Evolutionary conservation across 1,140 invertebrate genomes (phyloP).

Genomic region (Asobara japonica): DNA sequence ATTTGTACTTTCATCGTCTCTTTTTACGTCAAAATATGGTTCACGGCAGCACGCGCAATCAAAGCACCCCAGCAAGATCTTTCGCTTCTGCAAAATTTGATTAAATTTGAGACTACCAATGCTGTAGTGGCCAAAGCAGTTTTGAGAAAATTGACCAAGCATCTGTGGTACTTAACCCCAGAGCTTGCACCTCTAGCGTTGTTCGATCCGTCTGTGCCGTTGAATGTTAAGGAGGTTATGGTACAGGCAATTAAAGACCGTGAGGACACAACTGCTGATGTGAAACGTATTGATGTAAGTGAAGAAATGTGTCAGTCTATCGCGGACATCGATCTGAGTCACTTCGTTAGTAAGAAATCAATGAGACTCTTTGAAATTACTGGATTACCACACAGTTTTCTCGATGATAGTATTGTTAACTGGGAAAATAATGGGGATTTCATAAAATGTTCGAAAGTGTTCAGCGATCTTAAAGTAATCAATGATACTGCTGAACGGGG

Average conservation of each 20-base stretch:
- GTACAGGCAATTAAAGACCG: conserved; percentile 17
- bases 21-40: conserved; percentile 46
- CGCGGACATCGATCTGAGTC: neutral
- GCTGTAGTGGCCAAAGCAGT: conserved; percentile 30
- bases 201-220: conserved; percentile 33
- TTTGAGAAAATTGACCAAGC: conserved; percentile 35
- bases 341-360: conserved; percentile 30
- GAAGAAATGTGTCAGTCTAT: neutral
- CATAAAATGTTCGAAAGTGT: conserved; percentile 13
- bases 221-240: conserved; percentile 33
- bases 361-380: conserved; percentile 20
- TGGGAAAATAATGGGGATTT: conserved; percentile 21
- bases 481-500: conserved; percentile 34
- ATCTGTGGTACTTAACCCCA: conserved; percentile 42
- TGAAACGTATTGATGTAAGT: neutral
- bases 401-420: conserved; percentile 29
- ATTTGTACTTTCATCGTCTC: conserved; percentile 45
- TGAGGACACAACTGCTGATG: neutral
- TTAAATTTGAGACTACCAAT: conserved; percentile 36
- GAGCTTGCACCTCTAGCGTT: conserved; percentile 34
- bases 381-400: conserved; percentile 34
- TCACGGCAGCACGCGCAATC: conserved; percentile 31
- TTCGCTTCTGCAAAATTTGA: conserved; percentile 20
- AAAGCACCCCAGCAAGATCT: conserved; percentile 38
- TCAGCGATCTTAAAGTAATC: conserved; percentile 35